Percentiles rank a stretch among this genome's conserved stretches.
Conservation (phyloP, 2,797 vertebrate genomes). For the Gadopsis marmoratus region DNA sequence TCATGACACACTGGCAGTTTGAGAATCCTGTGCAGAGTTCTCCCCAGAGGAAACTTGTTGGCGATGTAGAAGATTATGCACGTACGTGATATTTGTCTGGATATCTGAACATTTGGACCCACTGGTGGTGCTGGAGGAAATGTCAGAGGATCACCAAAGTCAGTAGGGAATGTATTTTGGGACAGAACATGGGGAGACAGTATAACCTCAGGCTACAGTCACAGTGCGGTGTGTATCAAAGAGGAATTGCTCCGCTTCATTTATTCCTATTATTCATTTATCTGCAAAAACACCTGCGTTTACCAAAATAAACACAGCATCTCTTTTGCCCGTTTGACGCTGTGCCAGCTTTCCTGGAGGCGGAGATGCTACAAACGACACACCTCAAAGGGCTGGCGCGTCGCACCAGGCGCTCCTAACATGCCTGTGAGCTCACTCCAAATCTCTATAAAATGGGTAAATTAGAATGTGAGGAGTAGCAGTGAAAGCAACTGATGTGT, state of each 20-base stretch:
- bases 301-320: slow-evolving; percentile 52
- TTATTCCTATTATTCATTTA: slow-evolving; percentile 54
- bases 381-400: slow-evolving; percentile 50
- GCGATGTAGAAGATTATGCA: not conserved
- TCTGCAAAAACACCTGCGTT: slow-evolving; percentile 50
- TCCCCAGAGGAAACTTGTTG: not conserved
- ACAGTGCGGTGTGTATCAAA: slow-evolving; percentile 18
- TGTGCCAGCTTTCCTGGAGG: slow-evolving; percentile 56
- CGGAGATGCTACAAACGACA: slow-evolving; percentile 43
- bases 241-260: slow-evolving; percentile 44
- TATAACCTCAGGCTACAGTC: slow-evolving; percentile 30
- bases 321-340: slow-evolving; percentile 45
- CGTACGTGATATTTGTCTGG: not conserved
- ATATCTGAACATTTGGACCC: not conserved
- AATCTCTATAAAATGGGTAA: slow-evolving; percentile 30
- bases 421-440: slow-evolving; percentile 48
- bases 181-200: slow-evolving; percentile 6
- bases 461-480: slow-evolving; percentile 32
- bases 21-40: not conserved
- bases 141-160: not conserved
- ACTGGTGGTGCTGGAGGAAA: not conserved
- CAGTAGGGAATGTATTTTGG: slow-evolving; percentile 8
- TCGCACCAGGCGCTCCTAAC: slow-evolving; percentile 32
- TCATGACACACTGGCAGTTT: not conserved
- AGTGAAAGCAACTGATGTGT: slow-evolving; percentile 17